Evolutionary conservation across 2,113 vertebrate genomes (phyloP), one percentile per base, ranked within the genome.

Genomic region (Forbesichthys agassizii): DNA sequence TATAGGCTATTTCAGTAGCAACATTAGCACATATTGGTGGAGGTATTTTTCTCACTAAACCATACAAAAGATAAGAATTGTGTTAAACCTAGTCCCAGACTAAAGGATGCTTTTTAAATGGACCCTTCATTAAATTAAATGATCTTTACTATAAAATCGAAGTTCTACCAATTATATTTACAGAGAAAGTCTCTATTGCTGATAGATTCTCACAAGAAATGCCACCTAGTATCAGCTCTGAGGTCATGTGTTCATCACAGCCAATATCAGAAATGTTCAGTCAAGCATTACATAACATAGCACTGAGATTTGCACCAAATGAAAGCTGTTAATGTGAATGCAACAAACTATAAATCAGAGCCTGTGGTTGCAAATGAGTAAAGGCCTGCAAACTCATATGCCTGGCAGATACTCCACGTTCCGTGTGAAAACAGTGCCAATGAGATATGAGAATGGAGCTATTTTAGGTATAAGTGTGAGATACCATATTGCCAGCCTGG

Each of bases 361-460:
- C 36, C 36, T 42, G 4, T 42, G 36, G 36, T 42, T 42, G 36
- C 36, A 42, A 42, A 5, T 42, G 36, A 42, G 36, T 8, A 6
- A 42, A 42, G 7, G 36, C 36, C 36, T 42, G 36, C 36, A 42
- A 0, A 5, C 36, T 5, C 5, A 18, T 9, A 58, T 11, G 27
- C 9, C 20, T 12, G 27, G 13, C 16, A 57, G 55, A 33, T 3
- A 57, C 55, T 4, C 10, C 11, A 67, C 8, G 53, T 42, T 54
- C 33, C n/a, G 64, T 47, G 66, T 71, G 66, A 80, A 64, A 71
- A 52, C 42, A 74, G 14, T 68, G 59, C 58, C 52, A 77, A 54
- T 54, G 64, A 56, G n/a, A 71, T 14, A 11, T 3, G 70, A 76
- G 80, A 88, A 84, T 84, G 83, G 36, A 73, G 58, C 66, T 73